A percentile compares a stretch with the other conserved stretches of the same genome.
Conservation (phyloP, 2,797 vertebrate genomes). For the Streptopelia turtur region DNA sequence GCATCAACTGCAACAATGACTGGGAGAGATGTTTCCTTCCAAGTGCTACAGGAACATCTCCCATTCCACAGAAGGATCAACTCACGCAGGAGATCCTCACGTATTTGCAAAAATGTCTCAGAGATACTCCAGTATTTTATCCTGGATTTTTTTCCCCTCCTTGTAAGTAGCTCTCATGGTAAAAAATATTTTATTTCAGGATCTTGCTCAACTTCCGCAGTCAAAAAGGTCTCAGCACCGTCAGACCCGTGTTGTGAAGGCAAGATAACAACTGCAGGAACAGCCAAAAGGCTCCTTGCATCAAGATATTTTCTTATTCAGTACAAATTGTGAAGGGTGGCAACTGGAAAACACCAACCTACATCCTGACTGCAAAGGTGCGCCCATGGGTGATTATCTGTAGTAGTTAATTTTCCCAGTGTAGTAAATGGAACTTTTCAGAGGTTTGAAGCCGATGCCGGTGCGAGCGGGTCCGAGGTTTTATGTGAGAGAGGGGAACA, state of each 20-base stretch:
- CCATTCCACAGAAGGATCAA: not conserved
- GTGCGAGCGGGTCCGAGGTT: not conserved
- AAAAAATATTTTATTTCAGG: not conserved
- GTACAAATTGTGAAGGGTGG: not conserved
- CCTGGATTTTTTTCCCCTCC: not conserved
- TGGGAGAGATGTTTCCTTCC: not conserved
- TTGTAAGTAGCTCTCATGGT: not conserved
- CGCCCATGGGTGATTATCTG: not conserved
- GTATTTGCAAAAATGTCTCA: not conserved
- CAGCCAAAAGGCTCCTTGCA: not conserved
- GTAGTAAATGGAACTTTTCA: accelerated
- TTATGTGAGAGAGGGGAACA: not conserved
- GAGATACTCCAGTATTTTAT: not conserved
- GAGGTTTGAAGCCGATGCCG: not conserved
- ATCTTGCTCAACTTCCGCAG: not conserved
- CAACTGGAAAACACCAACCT: not conserved
- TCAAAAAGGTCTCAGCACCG: not conserved
- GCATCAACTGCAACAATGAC: not conserved
- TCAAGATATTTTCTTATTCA: not conserved
- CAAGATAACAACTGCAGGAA: not conserved
- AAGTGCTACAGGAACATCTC: not conserved
- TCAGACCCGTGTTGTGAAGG: not conserved
- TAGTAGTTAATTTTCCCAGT: not conserved
- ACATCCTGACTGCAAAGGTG: not conserved
- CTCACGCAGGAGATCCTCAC: not conserved